A percentile compares a stretch with the other conserved stretches of the same genome.
These are phyloP conservation scores for Chalcis sispes DNA, from an alignment of 2,888 invertebrate genomes.

Conservation along the genomic window DNA sequence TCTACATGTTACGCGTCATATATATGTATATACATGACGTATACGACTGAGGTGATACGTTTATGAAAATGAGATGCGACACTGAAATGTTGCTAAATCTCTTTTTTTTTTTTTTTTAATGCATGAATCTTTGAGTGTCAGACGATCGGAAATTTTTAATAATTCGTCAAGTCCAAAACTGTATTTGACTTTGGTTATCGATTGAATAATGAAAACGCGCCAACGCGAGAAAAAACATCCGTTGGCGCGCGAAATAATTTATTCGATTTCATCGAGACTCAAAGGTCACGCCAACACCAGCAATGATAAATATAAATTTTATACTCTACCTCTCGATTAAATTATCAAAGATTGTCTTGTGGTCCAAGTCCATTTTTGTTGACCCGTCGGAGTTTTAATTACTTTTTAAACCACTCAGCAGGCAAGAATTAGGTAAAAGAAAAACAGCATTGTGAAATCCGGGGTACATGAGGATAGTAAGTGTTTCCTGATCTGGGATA, in stretches of 20 bases:
- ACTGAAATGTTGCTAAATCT: constrained; percentile 4
- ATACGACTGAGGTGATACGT: too few relatives aligned
- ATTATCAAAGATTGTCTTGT: background rate
- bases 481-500: constrained; percentile 44
- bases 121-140: background rate
- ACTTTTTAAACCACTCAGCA: constrained; percentile 62
- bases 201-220: too few relatives aligned
- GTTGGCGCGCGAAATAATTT: too few relatives aligned
- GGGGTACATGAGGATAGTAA: constrained; percentile 46
- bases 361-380: background rate
- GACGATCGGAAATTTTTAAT: too few relatives aligned
- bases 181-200: too few relatives aligned
- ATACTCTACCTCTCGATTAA: constrained; percentile 30
- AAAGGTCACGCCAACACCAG: background rate
- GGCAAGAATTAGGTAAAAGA: constrained; percentile 66
- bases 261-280: background rate
- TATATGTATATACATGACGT: background rate
- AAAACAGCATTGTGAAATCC: constrained; percentile 43
- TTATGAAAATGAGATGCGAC: constrained; percentile 36
- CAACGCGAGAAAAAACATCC: too few relatives aligned
- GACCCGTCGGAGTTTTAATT: constrained; percentile 15
- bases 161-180: too few relatives aligned
- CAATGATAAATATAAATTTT: background rate
- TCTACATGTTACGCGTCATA: background rate
- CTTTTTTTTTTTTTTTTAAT: background rate